Evolutionary conservation across 2,888 invertebrate species (phyloP), one percentile per base, ranked within the genome.

Genomic region (Xestia ashworthii): DNA sequence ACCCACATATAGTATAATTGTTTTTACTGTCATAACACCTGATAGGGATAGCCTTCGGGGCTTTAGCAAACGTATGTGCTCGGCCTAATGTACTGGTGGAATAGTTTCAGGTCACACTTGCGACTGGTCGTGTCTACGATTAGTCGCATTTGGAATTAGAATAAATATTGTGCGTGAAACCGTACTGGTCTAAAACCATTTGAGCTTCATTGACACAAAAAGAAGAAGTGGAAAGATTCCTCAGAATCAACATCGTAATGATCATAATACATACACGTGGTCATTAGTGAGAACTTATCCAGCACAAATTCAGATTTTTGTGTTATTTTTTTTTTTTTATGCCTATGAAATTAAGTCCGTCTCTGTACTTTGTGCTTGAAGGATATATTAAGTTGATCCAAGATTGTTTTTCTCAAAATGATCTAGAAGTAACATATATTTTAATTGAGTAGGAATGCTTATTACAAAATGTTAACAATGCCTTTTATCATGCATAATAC

Each of bases 1-100:
- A 93, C 94, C 94, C 94, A 90, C 92, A 94, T 93, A 79, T 74
- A 69, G 71, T 79, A 78, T 87, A 84, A 88, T 89, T 87, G 80
- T 60, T 82, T 89, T 86, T 85, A 71, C 83, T 90, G 89, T 90
- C 89, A 90, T 88, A 88, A 84, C 80, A 74, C 64, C 53, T 70
- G 83, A 87, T 86, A 88, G 88, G 82, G 81, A 50, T 66, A 85
- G 71, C 88, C 87, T 88, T 89, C 88, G 77, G 60, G 60, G 48
- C 80, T 81, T 80, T 65, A 38, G 50, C 71, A 46, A 60, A 71
- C 72, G 76, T 78, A 70, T 86, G 89, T 81, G 80, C 76, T 78
- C 74, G 62, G 71, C 85, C 82, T 85, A 80, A 80, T 32, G 80
- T 80, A 80, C 74, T 80, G 6, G 38, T 48, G 55, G 12, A 1